Evolutionary conservation across 2,888 invertebrate species (phyloP).

Genomic region (Pogonocherus hispidulus): DNA sequence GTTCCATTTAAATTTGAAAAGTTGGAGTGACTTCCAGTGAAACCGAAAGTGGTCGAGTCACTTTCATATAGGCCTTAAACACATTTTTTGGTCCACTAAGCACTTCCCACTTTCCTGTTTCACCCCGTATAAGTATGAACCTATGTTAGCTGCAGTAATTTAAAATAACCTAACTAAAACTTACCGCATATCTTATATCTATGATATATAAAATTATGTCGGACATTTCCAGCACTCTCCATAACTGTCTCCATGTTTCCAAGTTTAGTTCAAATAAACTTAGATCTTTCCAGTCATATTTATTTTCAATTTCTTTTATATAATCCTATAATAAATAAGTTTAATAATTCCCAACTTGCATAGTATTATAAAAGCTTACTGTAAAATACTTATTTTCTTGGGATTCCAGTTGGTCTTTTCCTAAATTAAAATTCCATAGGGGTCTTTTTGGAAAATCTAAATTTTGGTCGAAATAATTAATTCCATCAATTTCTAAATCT

Average conservation of each 20-base stretch:
- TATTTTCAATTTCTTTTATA: slow-evolving; percentile 76
- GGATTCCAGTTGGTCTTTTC: slow-evolving; percentile 79
- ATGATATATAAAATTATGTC: slow-evolving; percentile 90
- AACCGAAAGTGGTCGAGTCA: too few relatives aligned
- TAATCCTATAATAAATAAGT: slow-evolving; percentile 76
- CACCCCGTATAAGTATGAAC: too few relatives aligned
- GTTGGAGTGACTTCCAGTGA: too few relatives aligned
- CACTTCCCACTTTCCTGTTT: too few relatives aligned
- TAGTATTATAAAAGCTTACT: slow-evolving; percentile 66
- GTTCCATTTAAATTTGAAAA: too few relatives aligned
- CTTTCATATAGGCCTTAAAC: too few relatives aligned
- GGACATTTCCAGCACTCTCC: slow-evolving; percentile 96
- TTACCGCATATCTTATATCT: slow-evolving; percentile 88
- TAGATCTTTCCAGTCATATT: slow-evolving; percentile 75
- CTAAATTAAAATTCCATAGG: slow-evolving; percentile 85
- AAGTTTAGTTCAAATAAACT: slow-evolving; percentile 94
- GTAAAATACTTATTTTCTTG: slow-evolving; percentile 88
- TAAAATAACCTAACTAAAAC: slow-evolving; percentile 53
- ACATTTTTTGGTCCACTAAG: too few relatives aligned
- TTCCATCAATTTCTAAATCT: slow-evolving; percentile 78
- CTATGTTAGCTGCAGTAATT: too few relatives aligned
- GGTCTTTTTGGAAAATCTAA: slow-evolving; percentile 89
- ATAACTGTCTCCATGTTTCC: slow-evolving; percentile 96
- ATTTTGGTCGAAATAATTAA: slow-evolving; percentile 77
- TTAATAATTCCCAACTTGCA: background rate